Percentiles rank a stretch among this genome's conserved stretches.
phyloP scores from a whole-genome alignment of 1,140 invertebrate genomes.

The Cephus cinctus region DNA sequence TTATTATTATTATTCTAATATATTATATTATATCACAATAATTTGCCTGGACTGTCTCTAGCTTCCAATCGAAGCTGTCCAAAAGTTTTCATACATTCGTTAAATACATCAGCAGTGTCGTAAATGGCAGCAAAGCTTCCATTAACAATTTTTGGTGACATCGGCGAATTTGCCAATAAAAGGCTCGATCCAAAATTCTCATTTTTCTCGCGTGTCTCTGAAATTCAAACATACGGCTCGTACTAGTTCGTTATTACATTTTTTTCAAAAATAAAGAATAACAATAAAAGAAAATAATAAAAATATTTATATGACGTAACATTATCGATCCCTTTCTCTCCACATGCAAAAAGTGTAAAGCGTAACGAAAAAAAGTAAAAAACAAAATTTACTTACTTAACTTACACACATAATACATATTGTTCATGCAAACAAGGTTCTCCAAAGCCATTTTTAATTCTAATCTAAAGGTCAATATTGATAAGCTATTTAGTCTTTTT shows the following conservation, averaged over 20 bases:
- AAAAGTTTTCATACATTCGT: constrained; percentile 75
- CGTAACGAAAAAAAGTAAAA: constrained; percentile 2
- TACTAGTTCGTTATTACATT: too few species aligned
- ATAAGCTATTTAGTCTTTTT: too few species aligned
- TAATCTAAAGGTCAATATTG: constrained; percentile 11
- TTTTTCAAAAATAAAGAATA: too few species aligned
- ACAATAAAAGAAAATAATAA: not conserved
- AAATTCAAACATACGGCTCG: too few species aligned
- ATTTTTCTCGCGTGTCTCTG: constrained; percentile 78
- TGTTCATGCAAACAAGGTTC: too few species aligned
- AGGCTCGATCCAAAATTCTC: constrained; percentile 91
- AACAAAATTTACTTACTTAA: not conserved
- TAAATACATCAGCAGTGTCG: constrained; percentile 81
- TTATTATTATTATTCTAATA: not conserved
- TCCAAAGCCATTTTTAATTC: too few species aligned
- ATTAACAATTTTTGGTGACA: constrained; percentile 96
- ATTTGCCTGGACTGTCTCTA: constrained; percentile 77
- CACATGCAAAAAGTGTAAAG: too few species aligned
- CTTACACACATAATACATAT: too few species aligned
- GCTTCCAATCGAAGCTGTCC: constrained; percentile 66
- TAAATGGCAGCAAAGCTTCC: constrained; percentile 95
- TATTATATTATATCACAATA: constrained; percentile 14
- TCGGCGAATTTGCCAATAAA: constrained; percentile 89
- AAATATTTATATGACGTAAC: not conserved
- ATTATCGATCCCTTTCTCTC: too few species aligned